Percentiles rank a stretch among this genome's conserved stretches.
These are phyloP conservation scores for Drosophila maculinotata DNA, from an alignment of 2,888 invertebrate species.

Conservation along the genomic window DNA sequence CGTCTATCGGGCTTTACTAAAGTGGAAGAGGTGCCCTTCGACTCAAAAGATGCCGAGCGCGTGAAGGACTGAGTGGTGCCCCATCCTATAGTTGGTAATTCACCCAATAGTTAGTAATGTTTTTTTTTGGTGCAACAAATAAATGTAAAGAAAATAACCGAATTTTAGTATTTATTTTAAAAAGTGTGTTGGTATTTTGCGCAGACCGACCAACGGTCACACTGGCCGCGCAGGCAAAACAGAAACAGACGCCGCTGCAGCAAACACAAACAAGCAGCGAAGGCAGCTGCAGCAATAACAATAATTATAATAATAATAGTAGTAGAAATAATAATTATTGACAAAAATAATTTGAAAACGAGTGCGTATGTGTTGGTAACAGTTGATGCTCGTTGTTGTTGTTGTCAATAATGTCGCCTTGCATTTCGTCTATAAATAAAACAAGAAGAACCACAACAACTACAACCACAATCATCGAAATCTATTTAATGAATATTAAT, in stretches of 20 bases:
- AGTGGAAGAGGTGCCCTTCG: constrained; percentile 78
- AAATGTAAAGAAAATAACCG: constrained; percentile 26
- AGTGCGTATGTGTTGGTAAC: constrained; percentile 11
- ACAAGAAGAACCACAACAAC: constrained; percentile 33
- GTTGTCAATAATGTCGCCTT: constrained; percentile 32
- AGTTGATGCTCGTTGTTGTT: background rate
- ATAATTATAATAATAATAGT: constrained; percentile 22
- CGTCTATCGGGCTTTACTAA: constrained; percentile 79
- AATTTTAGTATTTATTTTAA: constrained; percentile 8
- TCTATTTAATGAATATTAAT: constrained; percentile 76
- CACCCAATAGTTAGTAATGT: constrained; percentile 8
- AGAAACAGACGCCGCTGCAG: constrained; percentile 61
- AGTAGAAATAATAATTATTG: constrained; percentile 3
- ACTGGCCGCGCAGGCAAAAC: constrained; percentile 43
- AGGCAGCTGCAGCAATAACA: constrained; percentile 38
- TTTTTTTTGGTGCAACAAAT: constrained; percentile 41
- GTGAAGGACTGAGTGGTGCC: constrained; percentile 46
- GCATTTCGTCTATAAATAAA: constrained; percentile 64
- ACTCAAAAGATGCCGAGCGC: constrained; percentile 43
- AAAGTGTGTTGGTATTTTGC: constrained; percentile 16
- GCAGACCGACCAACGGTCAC: constrained; percentile 35
- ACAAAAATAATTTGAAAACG: no score
- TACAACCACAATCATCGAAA: constrained; percentile 57
- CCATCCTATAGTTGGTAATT: constrained; percentile 37
- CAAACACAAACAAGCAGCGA: constrained; percentile 57